A percentile compares a stretch with the other conserved stretches of the same genome.
Conservation (phyloP, 2,797 vertebrate species). For the Takifugu ocellatus region DNA sequence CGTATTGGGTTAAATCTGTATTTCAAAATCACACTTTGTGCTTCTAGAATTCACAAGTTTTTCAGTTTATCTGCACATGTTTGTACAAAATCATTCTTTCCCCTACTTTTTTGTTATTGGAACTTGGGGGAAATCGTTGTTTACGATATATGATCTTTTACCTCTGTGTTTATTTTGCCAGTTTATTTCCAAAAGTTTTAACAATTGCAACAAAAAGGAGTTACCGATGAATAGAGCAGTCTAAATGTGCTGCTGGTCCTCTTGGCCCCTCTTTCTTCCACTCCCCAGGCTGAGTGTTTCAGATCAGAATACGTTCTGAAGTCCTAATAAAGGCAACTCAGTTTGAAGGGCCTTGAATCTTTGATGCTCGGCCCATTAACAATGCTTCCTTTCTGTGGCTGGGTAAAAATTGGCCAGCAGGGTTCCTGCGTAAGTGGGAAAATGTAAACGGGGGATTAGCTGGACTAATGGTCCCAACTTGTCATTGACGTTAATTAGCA, state of each 20-base stretch:
- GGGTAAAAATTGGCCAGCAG: conserved; percentile 75
- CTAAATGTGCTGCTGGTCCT: conserved; percentile 56
- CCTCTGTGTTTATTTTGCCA: neutral
- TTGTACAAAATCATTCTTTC: no score
- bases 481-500: conserved; percentile 80
- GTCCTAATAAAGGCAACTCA: conserved; percentile 64
- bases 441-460: conserved; percentile 81
- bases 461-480: conserved; percentile 74
- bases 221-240: conserved; percentile 69
- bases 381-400: conserved; percentile 70
- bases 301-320: conserved; percentile 56
- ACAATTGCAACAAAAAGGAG: conserved; percentile 43
- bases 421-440: conserved; percentile 72
- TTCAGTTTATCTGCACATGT: no score
- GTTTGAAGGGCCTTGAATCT: conserved; percentile 56
- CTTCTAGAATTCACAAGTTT: no score
- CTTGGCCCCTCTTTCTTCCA: conserved; percentile 36
- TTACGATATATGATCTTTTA: neutral
- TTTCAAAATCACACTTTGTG: no score
- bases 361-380: conserved; percentile 71
- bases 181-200: conserved; percentile 28
- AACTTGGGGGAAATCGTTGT: no score
- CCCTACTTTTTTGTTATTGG: no score
- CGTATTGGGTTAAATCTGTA: no score
- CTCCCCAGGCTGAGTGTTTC: conserved; percentile 50